Conservation (phyloP, 2,113 vertebrate genomes). For the Ophthalmolycus amberensis region DNA sequence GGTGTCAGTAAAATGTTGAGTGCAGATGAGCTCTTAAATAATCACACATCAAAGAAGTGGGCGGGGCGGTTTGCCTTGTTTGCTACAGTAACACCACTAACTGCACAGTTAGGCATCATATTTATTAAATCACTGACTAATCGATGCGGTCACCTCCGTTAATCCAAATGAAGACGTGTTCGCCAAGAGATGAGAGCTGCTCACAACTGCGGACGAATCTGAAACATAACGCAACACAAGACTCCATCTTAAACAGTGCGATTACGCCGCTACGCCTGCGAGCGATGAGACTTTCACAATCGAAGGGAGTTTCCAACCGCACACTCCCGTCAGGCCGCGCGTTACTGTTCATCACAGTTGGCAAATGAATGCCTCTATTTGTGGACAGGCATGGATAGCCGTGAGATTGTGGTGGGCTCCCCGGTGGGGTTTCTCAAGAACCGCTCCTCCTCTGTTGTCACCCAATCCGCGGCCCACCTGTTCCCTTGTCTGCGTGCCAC, state of each 20-base stretch:
- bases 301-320: conserved; percentile 62
- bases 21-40: conserved; percentile 6
- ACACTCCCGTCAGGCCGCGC: conserved; percentile 37
- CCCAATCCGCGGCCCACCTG: conserved; percentile 79
- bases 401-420: conserved; percentile 73
- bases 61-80: neutral
- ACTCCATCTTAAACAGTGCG: conserved; percentile 1
- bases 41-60: conserved; percentile 6
- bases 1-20: neutral
- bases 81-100: neutral
- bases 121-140: conserved; percentile 24
- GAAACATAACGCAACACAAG: conserved; percentile 38
- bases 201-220: conserved; percentile 33
- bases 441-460: conserved; percentile 77
- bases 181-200: conserved; percentile 42
- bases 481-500: conserved; percentile 66
- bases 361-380: conserved; percentile 80
- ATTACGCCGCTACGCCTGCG: conserved; percentile 32
- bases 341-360: conserved; percentile 73
- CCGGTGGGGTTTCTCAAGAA: conserved; percentile 79
- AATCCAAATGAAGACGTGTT: conserved; percentile 16
- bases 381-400: conserved; percentile 61
- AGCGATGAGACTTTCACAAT: conserved; percentile 48
- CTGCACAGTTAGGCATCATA: neutral
- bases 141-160: conserved; percentile 18